phyloP scores from a whole-genome alignment of 2,888 invertebrate genomes.

The Tetranychus truncatus region DNA sequence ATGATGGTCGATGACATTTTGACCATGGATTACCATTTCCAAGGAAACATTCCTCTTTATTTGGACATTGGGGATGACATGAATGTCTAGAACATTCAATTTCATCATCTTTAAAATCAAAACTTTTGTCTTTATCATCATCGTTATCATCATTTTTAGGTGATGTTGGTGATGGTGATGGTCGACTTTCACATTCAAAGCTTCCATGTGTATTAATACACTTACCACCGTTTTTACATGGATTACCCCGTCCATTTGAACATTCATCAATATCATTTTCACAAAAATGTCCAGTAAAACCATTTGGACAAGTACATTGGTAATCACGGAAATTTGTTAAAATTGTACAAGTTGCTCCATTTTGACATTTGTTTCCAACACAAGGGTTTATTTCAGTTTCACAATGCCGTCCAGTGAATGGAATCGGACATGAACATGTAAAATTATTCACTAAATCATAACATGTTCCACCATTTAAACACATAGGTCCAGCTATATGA shows the following conservation, averaged over 20 bases:
- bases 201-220: conserved; percentile 55
- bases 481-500: neutral
- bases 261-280: conserved; percentile 38
- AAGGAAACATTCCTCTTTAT: conserved; percentile 51
- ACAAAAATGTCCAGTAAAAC: conserved; percentile 29
- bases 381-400: conserved; percentile 31
- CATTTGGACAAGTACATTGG: conserved; percentile 5
- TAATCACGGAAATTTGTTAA: conserved; percentile 47
- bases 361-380: conserved; percentile 47
- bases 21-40: conserved; percentile 62
- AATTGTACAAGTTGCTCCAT: conserved; percentile 55
- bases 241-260: conserved; percentile 32
- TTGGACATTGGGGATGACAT: neutral
- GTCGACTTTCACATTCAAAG: conserved; percentile 59
- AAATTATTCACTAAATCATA: conserved; percentile 75
- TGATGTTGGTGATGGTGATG: neutral
- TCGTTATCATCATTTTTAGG: neutral
- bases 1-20: conserved; percentile 66
- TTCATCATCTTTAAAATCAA: conserved; percentile 41
- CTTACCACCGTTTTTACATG: conserved; percentile 76
- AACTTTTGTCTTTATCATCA: neutral
- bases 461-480: conserved; percentile 46
- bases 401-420: neutral
- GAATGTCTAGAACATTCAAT: conserved; percentile 57
- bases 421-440: conserved; percentile 64